phyloP scores from a whole-genome alignment of 2,797 vertebrate genomes.

The Ciconia nigra region DNA sequence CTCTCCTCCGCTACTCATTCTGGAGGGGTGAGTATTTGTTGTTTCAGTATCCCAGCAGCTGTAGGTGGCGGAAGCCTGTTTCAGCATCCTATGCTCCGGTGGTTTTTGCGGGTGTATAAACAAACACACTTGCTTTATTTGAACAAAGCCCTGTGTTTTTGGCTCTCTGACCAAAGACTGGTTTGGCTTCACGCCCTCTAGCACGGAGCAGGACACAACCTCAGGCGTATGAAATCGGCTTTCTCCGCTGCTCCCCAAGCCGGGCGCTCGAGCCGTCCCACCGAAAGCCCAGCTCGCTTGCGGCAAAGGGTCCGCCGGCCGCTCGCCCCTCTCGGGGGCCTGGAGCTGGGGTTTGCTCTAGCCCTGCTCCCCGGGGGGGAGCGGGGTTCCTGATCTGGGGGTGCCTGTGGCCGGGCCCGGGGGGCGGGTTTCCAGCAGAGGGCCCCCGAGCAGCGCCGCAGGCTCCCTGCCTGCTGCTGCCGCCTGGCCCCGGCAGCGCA shows the following conservation, averaged over 20 bases:
- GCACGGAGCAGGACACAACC: neutral
- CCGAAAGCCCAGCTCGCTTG: neutral
- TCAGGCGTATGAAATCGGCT: fast-evolving
- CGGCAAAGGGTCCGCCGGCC: fast-evolving
- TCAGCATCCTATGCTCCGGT: neutral
- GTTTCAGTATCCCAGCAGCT: neutral
- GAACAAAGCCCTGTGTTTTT: neutral
- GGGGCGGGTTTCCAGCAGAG: neutral
- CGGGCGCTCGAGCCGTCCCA: fast-evolving
- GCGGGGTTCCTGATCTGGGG: neutral
- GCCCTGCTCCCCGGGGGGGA: no score
- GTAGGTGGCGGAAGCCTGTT: neutral
- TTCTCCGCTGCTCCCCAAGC: neutral
- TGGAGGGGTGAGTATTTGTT: neutral
- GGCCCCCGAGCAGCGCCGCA: neutral
- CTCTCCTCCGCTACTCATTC: neutral
- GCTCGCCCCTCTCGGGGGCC: neutral
- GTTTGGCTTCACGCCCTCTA: neutral
- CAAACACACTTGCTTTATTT: neutral
- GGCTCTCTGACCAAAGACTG: neutral
- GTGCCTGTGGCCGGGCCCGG: neutral
- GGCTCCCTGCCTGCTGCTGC: neutral
- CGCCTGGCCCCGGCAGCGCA: neutral
- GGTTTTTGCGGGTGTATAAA: neutral
- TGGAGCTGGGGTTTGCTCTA: neutral